A percentile compares a stretch with the other conserved stretches of the same genome.
phyloP scores from a whole-genome alignment of 2,113 vertebrate species.

The Columba livia region DNA sequence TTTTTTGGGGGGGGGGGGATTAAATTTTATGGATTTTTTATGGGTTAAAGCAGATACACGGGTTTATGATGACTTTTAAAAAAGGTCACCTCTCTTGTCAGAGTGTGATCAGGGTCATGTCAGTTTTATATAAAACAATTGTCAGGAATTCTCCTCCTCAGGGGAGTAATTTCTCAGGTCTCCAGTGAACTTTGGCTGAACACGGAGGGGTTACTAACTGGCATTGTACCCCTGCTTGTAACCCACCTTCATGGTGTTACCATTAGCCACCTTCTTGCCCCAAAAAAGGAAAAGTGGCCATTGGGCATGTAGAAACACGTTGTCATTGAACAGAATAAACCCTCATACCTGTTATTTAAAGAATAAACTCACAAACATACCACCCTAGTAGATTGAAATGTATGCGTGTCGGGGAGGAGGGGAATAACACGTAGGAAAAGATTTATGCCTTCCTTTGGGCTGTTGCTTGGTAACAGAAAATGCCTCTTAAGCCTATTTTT shows the following conservation, averaged over 20 bases:
- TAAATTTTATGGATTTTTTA: neutral
- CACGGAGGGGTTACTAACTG: neutral
- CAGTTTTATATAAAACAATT: neutral
- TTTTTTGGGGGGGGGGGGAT: neutral
- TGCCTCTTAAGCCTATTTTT: slow-evolving; percentile 76
- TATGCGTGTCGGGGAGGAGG: neutral
- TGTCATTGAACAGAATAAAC: neutral
- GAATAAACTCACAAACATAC: neutral
- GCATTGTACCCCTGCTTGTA: neutral
- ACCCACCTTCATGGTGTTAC: neutral
- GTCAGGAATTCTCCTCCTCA: neutral
- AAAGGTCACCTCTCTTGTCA: neutral
- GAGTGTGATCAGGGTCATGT: neutral
- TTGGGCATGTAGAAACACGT: fast-evolving
- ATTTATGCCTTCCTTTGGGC: slow-evolving; percentile 67
- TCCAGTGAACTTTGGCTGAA: neutral
- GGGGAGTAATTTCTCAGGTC: neutral
- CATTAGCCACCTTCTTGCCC: neutral
- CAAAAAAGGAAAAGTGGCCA: neutral
- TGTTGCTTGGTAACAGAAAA: slow-evolving; percentile 77
- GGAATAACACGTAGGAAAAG: slow-evolving; percentile 48
- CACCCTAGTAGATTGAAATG: slow-evolving; percentile 43
- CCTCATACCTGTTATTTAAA: neutral
- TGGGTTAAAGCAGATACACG: neutral
- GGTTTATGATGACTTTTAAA: neutral